These are phyloP conservation scores for Entomyzon cyanotis DNA, from an alignment of 2,113 vertebrate species.

Conservation along the genomic window DNA sequence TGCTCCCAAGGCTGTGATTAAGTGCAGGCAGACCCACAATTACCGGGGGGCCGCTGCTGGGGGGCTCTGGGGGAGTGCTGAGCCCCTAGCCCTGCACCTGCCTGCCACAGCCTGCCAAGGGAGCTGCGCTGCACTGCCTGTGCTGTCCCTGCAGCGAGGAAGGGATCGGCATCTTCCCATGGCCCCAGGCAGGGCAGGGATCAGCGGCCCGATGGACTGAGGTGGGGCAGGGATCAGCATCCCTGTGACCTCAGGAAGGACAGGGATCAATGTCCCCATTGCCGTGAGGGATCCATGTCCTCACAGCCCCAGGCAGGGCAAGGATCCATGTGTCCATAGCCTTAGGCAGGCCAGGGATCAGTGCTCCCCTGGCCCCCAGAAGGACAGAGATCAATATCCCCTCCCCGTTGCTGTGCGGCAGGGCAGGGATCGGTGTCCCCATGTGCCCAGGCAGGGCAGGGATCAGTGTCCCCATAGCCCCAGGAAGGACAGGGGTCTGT, in stretches of 20 bases:
- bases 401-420: too few relatives aligned
- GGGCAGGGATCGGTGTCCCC: not conserved
- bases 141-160: not conserved
- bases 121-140: not conserved
- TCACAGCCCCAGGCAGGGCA: not conserved
- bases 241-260: too few relatives aligned
- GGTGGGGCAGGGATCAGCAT: rapidly evolving
- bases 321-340: not conserved
- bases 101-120: rapidly evolving
- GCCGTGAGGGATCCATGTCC: not conserved
- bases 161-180: not conserved
- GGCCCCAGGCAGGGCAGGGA: not conserved
- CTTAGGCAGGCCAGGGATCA: not conserved
- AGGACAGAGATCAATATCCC: not conserved
- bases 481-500: not conserved
- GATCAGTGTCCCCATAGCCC: not conserved
- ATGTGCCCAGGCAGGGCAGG: not conserved
- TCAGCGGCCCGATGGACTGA: rapidly evolving
- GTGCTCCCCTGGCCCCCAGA: too few relatives aligned
- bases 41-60: not conserved
- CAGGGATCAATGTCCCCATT: too few relatives aligned
- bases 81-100: not conserved
- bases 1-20: constrained; percentile 27
- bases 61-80: not conserved
- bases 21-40: constrained; percentile 10